Evolutionary conservation across 2,888 invertebrate genomes (phyloP).

Genomic region (Steinernema scapterisci): DNA sequence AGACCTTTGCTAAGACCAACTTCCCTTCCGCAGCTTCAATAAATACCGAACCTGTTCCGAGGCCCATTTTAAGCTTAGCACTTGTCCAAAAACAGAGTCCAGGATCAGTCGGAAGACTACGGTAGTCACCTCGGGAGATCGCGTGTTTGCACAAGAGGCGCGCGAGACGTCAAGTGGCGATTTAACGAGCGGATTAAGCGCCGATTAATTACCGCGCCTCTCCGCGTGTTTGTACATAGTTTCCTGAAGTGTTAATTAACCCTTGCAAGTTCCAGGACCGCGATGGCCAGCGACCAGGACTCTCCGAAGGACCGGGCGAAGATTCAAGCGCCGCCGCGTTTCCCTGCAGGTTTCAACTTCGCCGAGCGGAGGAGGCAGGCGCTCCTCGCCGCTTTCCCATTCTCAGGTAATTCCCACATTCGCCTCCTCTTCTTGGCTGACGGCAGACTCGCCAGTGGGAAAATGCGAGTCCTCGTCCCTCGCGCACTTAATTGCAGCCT

Average conservation of each 20-base stretch:
- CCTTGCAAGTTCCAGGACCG: background rate
- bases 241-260: constrained; percentile 5
- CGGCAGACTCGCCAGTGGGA: constrained; percentile 13
- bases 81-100: background rate
- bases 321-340: background rate
- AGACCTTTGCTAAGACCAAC: too few relatives aligned
- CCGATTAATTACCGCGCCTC: constrained; percentile 5
- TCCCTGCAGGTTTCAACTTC: background rate
- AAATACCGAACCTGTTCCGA: too few relatives aligned
- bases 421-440: constrained; percentile 2
- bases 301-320: background rate
- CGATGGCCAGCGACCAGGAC: background rate
- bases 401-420: constrained; percentile 22
- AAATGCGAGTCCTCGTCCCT: constrained; percentile 14
- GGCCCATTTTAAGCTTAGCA: background rate
- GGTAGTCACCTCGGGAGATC: background rate
- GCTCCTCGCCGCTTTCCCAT: constrained; percentile 16
- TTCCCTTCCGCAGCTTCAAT: too few relatives aligned
- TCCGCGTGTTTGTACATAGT: constrained; percentile 20
- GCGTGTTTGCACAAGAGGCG: constrained; percentile 19
- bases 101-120: background rate
- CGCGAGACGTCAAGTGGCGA: constrained; percentile 28
- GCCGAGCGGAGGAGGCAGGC: background rate
- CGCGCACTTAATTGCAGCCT: constrained; percentile 18
- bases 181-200: constrained; percentile 12